Evolutionary conservation across 2,888 invertebrate genomes (phyloP).

Genomic region (Noctuana brunneofusca): DNA sequence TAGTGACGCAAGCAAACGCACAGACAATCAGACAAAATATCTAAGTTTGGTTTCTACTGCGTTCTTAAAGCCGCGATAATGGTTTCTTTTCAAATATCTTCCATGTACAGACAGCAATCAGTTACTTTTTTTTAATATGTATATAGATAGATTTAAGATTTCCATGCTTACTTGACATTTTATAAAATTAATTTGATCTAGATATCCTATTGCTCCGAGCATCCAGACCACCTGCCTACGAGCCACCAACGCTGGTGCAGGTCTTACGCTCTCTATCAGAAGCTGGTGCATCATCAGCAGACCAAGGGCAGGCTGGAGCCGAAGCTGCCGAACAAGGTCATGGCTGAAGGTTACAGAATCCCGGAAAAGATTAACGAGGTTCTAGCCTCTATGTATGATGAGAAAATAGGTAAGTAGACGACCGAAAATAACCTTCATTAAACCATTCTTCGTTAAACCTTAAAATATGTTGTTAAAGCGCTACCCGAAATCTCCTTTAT

Average conservation of each 20-base stretch:
- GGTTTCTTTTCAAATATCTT: too few relatives aligned
- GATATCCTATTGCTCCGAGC: constrained; percentile 81
- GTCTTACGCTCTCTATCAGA: constrained; percentile 83
- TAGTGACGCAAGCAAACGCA: too few relatives aligned
- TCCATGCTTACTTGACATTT: too few relatives aligned
- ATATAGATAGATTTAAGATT: too few relatives aligned
- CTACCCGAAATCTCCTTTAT: too few relatives aligned
- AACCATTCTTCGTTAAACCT: too few relatives aligned
- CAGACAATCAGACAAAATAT: too few relatives aligned
- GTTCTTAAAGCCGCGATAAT: too few relatives aligned
- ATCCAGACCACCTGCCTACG: constrained; percentile 75
- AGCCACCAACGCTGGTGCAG: constrained; percentile 85
- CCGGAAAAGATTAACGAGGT: constrained; percentile 76
- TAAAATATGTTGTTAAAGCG: too few relatives aligned
- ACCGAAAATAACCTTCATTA: too few relatives aligned
- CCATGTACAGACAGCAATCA: too few relatives aligned
- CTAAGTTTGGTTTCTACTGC: too few relatives aligned
- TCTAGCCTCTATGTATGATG: constrained; percentile 72
- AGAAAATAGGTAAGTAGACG: constrained; percentile 66
- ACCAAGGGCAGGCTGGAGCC: constrained; percentile 83
- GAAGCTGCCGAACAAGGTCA: constrained; percentile 78
- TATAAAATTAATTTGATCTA: constrained; percentile 44
- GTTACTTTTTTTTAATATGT: neutral
- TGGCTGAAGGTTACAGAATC: constrained; percentile 51
- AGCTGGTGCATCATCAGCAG: constrained; percentile 83